A percentile compares a stretch with the other conserved stretches of the same genome.
These are phyloP conservation scores for Thymelicus sylvestris DNA, from an alignment of 2,888 invertebrate species.

Conservation along the genomic window DNA sequence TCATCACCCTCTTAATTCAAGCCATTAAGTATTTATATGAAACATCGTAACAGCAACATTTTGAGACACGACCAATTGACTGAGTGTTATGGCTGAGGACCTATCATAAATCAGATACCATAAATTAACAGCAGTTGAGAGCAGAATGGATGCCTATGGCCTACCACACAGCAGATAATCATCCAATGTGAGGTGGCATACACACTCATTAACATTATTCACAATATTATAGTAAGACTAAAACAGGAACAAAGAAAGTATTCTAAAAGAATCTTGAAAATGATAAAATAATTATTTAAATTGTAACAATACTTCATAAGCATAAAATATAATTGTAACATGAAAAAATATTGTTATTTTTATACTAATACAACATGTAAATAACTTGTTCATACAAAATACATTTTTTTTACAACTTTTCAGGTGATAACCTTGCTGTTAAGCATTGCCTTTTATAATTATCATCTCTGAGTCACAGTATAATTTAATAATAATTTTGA, in stretches of 20 bases:
- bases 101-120: no score
- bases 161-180: neutral
- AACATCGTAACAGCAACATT: no score
- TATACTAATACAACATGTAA: constrained; percentile 13
- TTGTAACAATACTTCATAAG: constrained; percentile 38
- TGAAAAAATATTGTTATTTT: constrained; percentile 39
- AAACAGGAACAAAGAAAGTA: constrained; percentile 24
- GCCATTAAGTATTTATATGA: no score
- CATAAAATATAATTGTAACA: constrained; percentile 39
- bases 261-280: constrained; percentile 5
- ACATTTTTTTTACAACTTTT: neutral
- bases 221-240: constrained; percentile 23
- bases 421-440: neutral
- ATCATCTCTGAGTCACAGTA: neutral
- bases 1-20: no score
- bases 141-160: no score
- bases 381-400: constrained; percentile 2
- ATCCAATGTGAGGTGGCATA: neutral
- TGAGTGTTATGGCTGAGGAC: no score
- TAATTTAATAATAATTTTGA: constrained; percentile 16
- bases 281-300: constrained; percentile 32
- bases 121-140: no score
- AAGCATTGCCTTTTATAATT: neutral
- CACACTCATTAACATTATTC: neutral
- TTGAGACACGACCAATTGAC: no score